Evolutionary conservation across 2,113 vertebrate genomes (phyloP), one percentile per base, ranked within the genome.

Genomic region (Dasyprocta punctata): DNA sequence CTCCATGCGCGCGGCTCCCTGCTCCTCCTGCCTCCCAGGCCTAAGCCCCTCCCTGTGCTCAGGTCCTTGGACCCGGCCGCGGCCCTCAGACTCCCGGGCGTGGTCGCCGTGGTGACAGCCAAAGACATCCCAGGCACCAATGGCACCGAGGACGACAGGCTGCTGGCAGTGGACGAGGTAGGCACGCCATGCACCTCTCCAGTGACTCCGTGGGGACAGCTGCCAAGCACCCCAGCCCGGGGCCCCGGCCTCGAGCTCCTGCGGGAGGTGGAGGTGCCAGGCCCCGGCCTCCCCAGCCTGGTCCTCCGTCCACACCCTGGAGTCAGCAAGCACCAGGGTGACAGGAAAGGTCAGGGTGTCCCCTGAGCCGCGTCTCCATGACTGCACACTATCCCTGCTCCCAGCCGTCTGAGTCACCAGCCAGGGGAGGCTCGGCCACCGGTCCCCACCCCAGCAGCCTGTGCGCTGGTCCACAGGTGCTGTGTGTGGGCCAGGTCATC

Each of bases 401-500:
- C 41, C 44, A 47, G 13, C 49, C 2, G 16, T 49, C 58, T 58
- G 90, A 77, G 54, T 82, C 17, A 22, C 41, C 17, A 58, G 38
- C 11, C 16, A 7, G 19, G 41, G 49, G 63, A 63, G 22, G 17
- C 22, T 52, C 36, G 49, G 4, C 61, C 47, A 56, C 75, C 56
- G 67, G 24, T 56, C 56, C 14, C 47, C n/a, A 33, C 36, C 69
- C 58, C 69, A 58, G 8, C 52, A 2, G 83, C 77, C n/a, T 93
- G 41, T 95, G 75, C 92, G 28, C 36, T 95, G 75, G 17, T 95
- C 96, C 67, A 7, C 94, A 99, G 99, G 99, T 99, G 24, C 97
- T 97, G 63, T 99, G 99, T 0, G 98, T 99, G 90, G 99, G 99
- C 83, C 98, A 99, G 92, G 89, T 99, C 85, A 91, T 99, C 94